Evolutionary conservation across 2,113 vertebrate genomes (phyloP), one percentile per base, ranked within the genome.

Genomic region (Eulacestoma nigropectus): DNA sequence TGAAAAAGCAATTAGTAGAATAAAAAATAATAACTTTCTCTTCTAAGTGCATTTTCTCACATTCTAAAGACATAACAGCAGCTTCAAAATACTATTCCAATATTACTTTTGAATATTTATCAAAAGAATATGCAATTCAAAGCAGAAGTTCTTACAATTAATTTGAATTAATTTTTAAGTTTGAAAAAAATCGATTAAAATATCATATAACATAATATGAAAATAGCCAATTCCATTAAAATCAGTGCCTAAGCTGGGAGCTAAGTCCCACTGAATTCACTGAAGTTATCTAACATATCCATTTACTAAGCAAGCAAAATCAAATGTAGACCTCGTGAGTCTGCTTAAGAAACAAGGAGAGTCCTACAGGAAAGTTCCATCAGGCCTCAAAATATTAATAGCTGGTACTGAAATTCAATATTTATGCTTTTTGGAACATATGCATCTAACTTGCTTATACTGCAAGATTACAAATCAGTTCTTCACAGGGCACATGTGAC

Each of bases 21-120:
- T 33, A 23, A 32, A 32, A 72, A 42, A 32, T 23, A 64, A 0
- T 1, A 19, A 9, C 2, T 42, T 41, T 56, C 6, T 0, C 29
- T 47, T 89, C n/a, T 20, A 50, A 59, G 12, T 70, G 16, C 4
- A 3, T 63, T 62, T 16, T 33, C 50, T 87, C 37, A 59, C 30
- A 53, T 65, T 63, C 27, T 70, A 20, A 56, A 83, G 32, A 35
- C 6, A 27, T 9, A 73, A 49, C 4, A 82, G 53, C 17, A 59
- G 46, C 30, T 73, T 75, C 49, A 46, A 89, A 92, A 47, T 10
- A 44, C 53, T 82, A 39, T 16, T 35, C 18, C 55, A 76, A 15
- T 33, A 29, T 10, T 21, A 55, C 9, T 68, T 80, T 44, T 69
- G 39, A 42, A 21, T 65, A 83, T 41, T 67, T 56, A 20, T 12